Conservation (phyloP, 2,113 vertebrate species). For the Leptocoma aspasia region DNA sequence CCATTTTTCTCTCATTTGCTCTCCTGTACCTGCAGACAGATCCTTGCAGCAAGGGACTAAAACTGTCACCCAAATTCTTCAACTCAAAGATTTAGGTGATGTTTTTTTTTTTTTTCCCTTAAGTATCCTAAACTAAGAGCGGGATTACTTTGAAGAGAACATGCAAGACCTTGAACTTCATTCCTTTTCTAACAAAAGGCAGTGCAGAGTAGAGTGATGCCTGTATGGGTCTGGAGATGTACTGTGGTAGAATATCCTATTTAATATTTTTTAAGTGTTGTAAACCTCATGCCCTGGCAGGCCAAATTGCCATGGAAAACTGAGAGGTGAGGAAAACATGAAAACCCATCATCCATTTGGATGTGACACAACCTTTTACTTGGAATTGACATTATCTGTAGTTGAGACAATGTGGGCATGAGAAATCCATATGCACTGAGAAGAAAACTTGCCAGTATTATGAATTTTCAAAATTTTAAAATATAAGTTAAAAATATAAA, state of each 20-base stretch:
- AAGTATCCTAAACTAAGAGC: not conserved
- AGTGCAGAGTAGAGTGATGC: not conserved
- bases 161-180: not conserved
- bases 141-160: not conserved
- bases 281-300: not conserved
- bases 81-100: not conserved
- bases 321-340: not conserved
- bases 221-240: not conserved
- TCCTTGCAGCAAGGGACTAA: not conserved
- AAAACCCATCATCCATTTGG: not conserved
- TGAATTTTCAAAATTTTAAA: not conserved
- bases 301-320: not conserved
- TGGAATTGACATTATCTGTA: not conserved
- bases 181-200: not conserved
- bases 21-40: not conserved
- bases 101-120: not conserved
- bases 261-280: not conserved
- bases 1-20: constrained; percentile 38
- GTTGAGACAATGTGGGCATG: not conserved
- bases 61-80: not conserved
- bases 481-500: not conserved
- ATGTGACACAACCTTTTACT: not conserved
- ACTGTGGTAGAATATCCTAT: not conserved
- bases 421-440: not conserved
- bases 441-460: not conserved